A percentile compares a stretch with the other conserved stretches of the same genome.
These are phyloP conservation scores for Amazona finschi DNA, from an alignment of 2,797 vertebrate genomes.

Conservation along the genomic window DNA sequence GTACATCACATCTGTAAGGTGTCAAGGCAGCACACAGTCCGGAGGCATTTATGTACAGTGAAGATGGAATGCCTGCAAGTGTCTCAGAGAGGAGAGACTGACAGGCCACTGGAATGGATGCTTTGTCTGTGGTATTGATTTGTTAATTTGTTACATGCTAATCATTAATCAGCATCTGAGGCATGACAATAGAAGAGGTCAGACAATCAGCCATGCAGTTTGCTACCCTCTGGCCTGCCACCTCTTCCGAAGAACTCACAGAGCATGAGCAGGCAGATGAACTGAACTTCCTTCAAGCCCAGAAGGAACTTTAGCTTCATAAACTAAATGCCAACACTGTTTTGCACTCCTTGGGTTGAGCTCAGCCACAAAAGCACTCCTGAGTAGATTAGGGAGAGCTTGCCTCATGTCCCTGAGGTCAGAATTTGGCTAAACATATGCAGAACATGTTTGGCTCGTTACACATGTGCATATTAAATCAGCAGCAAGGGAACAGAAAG, in stretches of 20 bases:
- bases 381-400: background rate
- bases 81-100: background rate
- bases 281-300: background rate
- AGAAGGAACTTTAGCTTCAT: background rate
- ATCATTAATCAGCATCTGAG: background rate
- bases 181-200: background rate
- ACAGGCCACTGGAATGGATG: background rate
- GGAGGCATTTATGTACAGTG: background rate
- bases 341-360: background rate
- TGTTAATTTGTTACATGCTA: constrained; percentile 1
- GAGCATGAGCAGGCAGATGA: background rate
- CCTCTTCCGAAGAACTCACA: background rate
- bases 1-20: background rate
- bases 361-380: background rate
- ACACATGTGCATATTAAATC: constrained; percentile 6
- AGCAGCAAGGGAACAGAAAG: background rate
- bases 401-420: background rate
- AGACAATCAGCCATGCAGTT: background rate
- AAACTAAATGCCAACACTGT: background rate
- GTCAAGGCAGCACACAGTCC: background rate
- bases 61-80: background rate
- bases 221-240: background rate
- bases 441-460: constrained; percentile 15
- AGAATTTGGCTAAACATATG: background rate
- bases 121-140: background rate